Evolutionary conservation across 2,888 invertebrate species (phyloP).

Genomic region (Hemithea aestivaria): DNA sequence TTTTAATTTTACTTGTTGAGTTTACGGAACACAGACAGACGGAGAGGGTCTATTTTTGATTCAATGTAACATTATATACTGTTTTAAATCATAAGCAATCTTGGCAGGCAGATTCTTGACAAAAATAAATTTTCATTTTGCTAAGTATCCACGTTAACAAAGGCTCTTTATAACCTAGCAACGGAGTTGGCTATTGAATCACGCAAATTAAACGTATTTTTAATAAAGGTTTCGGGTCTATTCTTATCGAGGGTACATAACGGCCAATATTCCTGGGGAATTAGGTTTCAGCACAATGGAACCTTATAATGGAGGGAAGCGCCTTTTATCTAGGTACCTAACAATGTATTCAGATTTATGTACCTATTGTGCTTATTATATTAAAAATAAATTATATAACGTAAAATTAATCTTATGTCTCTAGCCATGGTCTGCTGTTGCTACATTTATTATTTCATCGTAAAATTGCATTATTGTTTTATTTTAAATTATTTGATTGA

Average conservation of each 20-base stretch:
- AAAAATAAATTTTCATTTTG: constrained; percentile 10
- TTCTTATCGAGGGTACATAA: constrained; percentile 13
- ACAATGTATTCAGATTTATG: not conserved
- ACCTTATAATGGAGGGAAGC: constrained; percentile 6
- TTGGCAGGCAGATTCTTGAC: not conserved
- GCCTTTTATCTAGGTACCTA: not conserved
- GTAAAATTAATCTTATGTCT: too few species aligned
- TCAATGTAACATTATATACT: too few species aligned
- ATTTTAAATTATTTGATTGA: too few species aligned
- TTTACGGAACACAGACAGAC: too few species aligned
- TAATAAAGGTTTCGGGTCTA: constrained; percentile 13
- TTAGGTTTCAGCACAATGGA: constrained; percentile 11
- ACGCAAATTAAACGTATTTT: constrained; percentile 18
- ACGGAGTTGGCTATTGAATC: constrained; percentile 15
- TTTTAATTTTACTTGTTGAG: too few species aligned
- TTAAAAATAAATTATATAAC: too few species aligned
- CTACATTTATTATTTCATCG: too few species aligned
- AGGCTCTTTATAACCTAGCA: constrained; percentile 14
- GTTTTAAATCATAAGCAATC: not conserved
- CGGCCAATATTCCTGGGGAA: constrained; percentile 13
- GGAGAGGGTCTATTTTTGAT: too few species aligned
- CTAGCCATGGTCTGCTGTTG: too few species aligned
- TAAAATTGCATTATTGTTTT: too few species aligned
- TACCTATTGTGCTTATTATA: not conserved
- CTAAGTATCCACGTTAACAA: constrained; percentile 7